Percentiles rank a stretch among this genome's conserved stretches.
phyloP scores from a whole-genome alignment of 2,113 vertebrate genomes.

The Eolophus roseicapilla region DNA sequence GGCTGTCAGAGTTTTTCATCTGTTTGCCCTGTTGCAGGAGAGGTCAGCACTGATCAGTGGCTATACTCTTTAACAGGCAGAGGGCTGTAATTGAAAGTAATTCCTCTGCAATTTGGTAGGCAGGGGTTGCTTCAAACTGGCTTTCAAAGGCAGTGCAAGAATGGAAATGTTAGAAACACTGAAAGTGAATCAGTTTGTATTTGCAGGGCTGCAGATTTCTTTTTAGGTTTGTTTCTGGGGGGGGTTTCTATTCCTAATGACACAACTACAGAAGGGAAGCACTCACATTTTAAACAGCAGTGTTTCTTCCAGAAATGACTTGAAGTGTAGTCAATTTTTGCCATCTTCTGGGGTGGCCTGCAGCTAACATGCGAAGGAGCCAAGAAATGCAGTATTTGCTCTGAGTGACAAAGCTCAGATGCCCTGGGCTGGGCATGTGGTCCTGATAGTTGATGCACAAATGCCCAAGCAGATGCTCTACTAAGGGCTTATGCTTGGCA shows the following conservation, averaged over 20 bases:
- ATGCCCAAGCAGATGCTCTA: not conserved
- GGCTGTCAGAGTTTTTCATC: conserved; percentile 73
- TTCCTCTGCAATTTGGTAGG: conserved; percentile 78
- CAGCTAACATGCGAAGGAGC: conserved; percentile 27
- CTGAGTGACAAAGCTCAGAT: not conserved
- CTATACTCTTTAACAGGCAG: conserved; percentile 74
- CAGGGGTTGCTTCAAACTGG: conserved; percentile 59
- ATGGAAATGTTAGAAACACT: conserved; percentile 46
- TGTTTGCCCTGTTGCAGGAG: conserved; percentile 70
- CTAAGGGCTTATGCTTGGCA: rapidly evolving
- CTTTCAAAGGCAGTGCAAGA: conserved; percentile 61
- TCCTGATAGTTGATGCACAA: not conserved
- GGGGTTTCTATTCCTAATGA: not conserved
- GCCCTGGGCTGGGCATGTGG: conserved; percentile 1
- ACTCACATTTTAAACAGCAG: conserved; percentile 31
- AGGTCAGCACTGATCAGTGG: conserved; percentile 75
- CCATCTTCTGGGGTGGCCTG: conserved; percentile 51
- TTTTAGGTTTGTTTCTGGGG: conserved; percentile 5
- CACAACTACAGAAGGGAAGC: conserved; percentile 8
- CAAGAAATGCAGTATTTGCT: conserved; percentile 30
- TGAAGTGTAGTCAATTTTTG: conserved; percentile 67
- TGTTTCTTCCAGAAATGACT: conserved; percentile 45
- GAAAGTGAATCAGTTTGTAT: conserved; percentile 57
- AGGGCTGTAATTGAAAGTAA: conserved; percentile 81
- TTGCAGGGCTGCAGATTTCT: conserved; percentile 27